Evolutionary conservation across 1,140 invertebrate species (phyloP), one percentile per base, ranked within the genome.

Genomic region (Scaptomyza pallida): DNA sequence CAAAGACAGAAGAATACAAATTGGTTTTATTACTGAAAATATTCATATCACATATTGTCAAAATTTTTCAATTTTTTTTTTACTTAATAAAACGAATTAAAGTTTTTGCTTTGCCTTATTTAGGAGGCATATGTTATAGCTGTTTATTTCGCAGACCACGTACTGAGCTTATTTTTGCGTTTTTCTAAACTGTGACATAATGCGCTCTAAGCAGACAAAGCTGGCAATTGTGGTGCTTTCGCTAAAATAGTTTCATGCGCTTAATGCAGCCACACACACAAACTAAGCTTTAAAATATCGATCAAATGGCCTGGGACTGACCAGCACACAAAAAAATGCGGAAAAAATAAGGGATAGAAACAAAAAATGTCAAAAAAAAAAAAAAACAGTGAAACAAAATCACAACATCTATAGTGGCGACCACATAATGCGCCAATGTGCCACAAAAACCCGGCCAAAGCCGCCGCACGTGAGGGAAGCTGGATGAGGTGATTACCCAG

Each of bases 231-330:
- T 35, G 64, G 52, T 59, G 19, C 16, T 41, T 26, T 33, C 26
- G 50, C 19, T 37, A 33, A 37, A 61, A 73, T 70, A 60, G 61
- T 75, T 72, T 56, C 6, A 71, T 65, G 55, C 56, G 50, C 72
- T 55, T 61, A 72, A 65, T 57, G 44, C 47, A 51, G 45, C 72
- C 65, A 71, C 65, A 59, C 26, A 30, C 26, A 30, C 26, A 30
- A 6, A 43, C 82, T 68, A 81, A 86, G 81, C 82, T 86, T 86
- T 86, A 86, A 86, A 88, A 88, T 88, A 86, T 86, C 82, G 81
- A 86, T 86, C 82, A 69, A 48, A 60, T 60, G 33, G 47, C 51
- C 44, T 40, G 19, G n/a, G 26, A 44, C n/a, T 44, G 15, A 57
- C 19, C 37, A 43, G 16, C 54, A 60, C 40, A 48, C 30, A 43